Percentiles rank a stretch among this genome's conserved stretches.
Evolutionary conservation across 2,797 vertebrate species (phyloP).

Genomic region (Chaetodon trifasciatus): DNA sequence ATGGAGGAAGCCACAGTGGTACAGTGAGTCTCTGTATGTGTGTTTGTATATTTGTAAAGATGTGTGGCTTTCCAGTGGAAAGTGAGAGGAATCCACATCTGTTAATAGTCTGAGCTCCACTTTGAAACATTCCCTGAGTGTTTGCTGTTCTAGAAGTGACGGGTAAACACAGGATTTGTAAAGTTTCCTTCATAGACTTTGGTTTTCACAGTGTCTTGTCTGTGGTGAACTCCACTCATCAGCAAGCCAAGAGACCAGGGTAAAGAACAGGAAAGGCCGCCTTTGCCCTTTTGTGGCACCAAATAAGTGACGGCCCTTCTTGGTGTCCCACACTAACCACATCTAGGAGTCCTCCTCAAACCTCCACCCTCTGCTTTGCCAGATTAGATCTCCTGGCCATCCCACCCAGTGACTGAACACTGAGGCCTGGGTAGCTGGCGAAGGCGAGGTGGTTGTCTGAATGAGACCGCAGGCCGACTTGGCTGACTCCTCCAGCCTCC

Average conservation of each 20-base stretch:
- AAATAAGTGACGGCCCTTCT: constrained; percentile 73
- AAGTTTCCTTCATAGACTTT: constrained; percentile 39
- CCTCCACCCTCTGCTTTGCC: constrained; percentile 72
- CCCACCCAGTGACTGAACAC: constrained; percentile 83
- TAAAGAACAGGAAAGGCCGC: constrained; percentile 64
- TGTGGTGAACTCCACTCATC: constrained; percentile 68
- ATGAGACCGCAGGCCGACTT: constrained; percentile 83
- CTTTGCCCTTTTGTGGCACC: constrained; percentile 71
- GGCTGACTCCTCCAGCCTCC: constrained; percentile 76
- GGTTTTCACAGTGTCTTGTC: constrained; percentile 59
- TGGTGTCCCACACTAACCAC: constrained; percentile 82
- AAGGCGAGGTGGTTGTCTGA: constrained; percentile 79
- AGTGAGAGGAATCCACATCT: constrained; percentile 75
- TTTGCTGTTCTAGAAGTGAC: constrained; percentile 68
- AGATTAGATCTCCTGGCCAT: constrained; percentile 76
- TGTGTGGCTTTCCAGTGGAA: constrained; percentile 66
- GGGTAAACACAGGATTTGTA: constrained; percentile 55
- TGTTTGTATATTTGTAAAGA: constrained; percentile 68
- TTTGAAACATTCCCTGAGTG: constrained; percentile 52
- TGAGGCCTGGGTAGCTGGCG: constrained; percentile 73
- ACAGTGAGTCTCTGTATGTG: constrained; percentile 54
- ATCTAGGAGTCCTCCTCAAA: constrained; percentile 76
- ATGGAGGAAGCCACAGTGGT: constrained; percentile 68
- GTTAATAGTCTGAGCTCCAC: constrained; percentile 60
- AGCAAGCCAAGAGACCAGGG: constrained; percentile 35